phyloP scores from a whole-genome alignment of 1,140 invertebrate genomes.

The Drosophila ambigua region DNA sequence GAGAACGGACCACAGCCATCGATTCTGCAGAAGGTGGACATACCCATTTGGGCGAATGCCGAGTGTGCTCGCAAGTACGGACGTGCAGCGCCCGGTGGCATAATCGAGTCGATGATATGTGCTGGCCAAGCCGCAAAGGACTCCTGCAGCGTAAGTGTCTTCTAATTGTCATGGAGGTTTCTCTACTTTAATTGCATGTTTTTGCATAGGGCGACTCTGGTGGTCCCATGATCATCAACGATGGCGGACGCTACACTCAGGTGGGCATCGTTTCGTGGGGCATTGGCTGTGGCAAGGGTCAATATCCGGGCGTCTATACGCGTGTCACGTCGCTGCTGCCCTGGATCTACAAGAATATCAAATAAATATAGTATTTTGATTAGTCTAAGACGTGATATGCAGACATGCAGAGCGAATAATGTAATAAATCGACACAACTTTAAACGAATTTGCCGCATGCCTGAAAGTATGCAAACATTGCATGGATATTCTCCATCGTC shows the following conservation, averaged over 20 bases:
- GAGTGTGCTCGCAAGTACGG: constrained; percentile 93
- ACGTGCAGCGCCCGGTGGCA: constrained; percentile 92
- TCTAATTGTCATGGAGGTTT: background rate
- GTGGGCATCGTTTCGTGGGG: constrained; percentile 97
- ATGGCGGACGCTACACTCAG: constrained; percentile 90
- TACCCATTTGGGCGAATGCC: constrained; percentile 92
- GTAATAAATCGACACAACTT: constrained; percentile 33
- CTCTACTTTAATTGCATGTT: constrained; percentile 10
- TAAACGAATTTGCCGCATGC: background rate
- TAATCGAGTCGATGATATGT: constrained; percentile 94
- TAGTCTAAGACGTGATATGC: constrained; percentile 72
- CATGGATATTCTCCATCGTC: background rate
- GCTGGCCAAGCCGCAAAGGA: constrained; percentile 92
- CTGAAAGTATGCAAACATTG: background rate
- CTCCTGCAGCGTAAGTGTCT: constrained; percentile 92
- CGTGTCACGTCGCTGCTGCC: constrained; percentile 90
- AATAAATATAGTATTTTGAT: constrained; percentile 60
- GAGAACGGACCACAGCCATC: constrained; percentile 92
- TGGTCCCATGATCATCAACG: constrained; percentile 93
- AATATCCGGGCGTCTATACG: constrained; percentile 91
- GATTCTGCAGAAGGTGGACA: constrained; percentile 92
- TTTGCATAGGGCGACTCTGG: constrained; percentile 93
- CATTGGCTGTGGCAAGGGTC: constrained; percentile 95
- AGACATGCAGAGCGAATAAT: constrained; percentile 35
- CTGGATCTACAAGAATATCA: constrained; percentile 90